A percentile compares a stretch with the other conserved stretches of the same genome.
Conservation (phyloP, 2,888 invertebrate genomes). For the Conus canariensis region DNA sequence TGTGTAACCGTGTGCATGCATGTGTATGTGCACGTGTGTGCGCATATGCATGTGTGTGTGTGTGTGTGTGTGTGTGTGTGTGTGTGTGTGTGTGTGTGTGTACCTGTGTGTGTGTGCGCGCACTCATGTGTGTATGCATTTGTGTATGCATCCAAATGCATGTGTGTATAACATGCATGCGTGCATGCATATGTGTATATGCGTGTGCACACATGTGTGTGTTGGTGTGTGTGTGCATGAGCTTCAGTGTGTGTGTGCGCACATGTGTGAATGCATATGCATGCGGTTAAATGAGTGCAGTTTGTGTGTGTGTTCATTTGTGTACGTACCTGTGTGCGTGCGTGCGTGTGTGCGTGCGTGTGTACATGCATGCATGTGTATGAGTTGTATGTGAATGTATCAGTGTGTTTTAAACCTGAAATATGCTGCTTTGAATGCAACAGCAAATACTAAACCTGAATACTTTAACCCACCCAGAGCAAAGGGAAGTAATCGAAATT, state of each 20-base stretch:
- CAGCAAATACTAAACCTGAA: too few species aligned
- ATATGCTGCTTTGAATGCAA: too few species aligned
- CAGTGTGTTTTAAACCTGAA: too few species aligned
- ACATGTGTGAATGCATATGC: not conserved
- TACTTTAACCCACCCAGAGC: too few species aligned
- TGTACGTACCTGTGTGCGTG: slow-evolving; percentile 10
- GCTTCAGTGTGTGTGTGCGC: not conserved
- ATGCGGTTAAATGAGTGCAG: not conserved
- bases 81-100: too few species aligned
- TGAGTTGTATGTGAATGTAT: too few species aligned
- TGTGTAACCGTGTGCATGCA: too few species aligned
- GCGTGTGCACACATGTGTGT: not conserved
- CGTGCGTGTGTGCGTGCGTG: slow-evolving; percentile 12
- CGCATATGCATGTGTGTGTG: slow-evolving; percentile 4
- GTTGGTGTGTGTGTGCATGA: not conserved
- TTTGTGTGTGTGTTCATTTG: slow-evolving; percentile 8
- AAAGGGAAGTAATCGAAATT: too few species aligned
- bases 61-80: slow-evolving; percentile 20
- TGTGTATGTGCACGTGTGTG: slow-evolving; percentile 4
- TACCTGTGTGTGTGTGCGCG: slow-evolving; percentile 24
- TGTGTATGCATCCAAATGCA: not conserved
- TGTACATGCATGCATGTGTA: not conserved
- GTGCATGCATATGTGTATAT: slow-evolving; percentile 17
- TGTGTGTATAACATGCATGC: not conserved
- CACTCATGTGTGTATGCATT: not conserved